A percentile compares a stretch with the other conserved stretches of the same genome.
Evolutionary conservation across 1,140 invertebrate genomes (phyloP).

Genomic region (Bombus haemorrhoidalis): DNA sequence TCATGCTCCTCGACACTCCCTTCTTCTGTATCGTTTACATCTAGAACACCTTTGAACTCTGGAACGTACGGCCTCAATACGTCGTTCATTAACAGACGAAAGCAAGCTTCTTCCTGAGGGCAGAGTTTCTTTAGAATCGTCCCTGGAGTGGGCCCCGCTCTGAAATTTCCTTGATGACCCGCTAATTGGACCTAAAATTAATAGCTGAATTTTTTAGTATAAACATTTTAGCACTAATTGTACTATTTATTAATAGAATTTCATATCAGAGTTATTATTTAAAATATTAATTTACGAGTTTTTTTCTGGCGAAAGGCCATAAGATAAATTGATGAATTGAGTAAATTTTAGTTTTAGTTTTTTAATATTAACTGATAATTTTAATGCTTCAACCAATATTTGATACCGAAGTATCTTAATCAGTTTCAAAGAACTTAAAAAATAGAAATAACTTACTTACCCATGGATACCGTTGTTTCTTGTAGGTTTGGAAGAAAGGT

Average conservation of each 20-base stretch:
- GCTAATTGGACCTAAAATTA: slow-evolving; percentile 89
- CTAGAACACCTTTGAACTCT: slow-evolving; percentile 90
- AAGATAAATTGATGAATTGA: not conserved
- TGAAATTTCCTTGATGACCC: slow-evolving; percentile 97
- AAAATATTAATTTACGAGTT: too few species aligned
- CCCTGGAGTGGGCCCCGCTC: slow-evolving; percentile 94
- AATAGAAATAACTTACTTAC: slow-evolving; percentile 72
- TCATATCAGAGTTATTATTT: not conserved
- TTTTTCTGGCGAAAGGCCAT: not conserved
- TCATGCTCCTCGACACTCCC: slow-evolving; percentile 48
- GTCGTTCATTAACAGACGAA: slow-evolving; percentile 94
- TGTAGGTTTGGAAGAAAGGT: slow-evolving; percentile 98
- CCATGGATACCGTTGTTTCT: slow-evolving; percentile 97
- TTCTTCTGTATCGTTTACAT: slow-evolving; percentile 73
- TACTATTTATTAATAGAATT: not conserved
- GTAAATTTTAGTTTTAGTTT: not conserved
- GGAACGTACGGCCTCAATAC: slow-evolving; percentile 94
- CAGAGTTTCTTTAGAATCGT: slow-evolving; percentile 97
- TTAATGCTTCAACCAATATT: not conserved
- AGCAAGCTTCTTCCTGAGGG: slow-evolving; percentile 93
- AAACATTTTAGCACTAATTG: too few species aligned
- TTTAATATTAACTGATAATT: not conserved
- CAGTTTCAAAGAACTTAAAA: not conserved
- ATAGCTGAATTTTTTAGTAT: not conserved
- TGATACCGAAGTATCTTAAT: not conserved